Evolutionary conservation across 2,888 invertebrate genomes (phyloP).

Genomic region (Leucozona laternaria): DNA sequence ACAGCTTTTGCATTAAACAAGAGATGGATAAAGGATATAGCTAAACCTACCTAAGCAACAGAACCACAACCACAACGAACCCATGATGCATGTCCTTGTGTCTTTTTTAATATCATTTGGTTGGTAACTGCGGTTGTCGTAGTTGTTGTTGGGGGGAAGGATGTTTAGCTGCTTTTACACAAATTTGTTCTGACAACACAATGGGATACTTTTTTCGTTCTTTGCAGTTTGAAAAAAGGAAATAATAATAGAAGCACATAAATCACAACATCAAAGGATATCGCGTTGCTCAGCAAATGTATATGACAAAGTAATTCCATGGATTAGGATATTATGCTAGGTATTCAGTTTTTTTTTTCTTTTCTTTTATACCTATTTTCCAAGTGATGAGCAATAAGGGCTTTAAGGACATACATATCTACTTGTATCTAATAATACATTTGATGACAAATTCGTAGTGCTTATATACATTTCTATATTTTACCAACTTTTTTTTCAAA

Average conservation of each 20-base stretch:
- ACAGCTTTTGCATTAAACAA: slow-evolving; percentile 40
- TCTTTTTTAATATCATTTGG: slow-evolving; percentile 48
- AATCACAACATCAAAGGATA: slow-evolving; percentile 73
- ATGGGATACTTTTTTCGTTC: slow-evolving; percentile 39
- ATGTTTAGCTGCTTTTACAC: slow-evolving; percentile 35
- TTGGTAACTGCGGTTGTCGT: not conserved
- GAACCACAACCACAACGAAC: not conserved
- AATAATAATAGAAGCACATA: slow-evolving; percentile 55
- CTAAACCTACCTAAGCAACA: not conserved
- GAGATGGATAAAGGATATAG: slow-evolving; percentile 1
- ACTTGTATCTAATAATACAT: not conserved
- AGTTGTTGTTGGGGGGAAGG: not conserved
- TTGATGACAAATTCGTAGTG: not conserved
- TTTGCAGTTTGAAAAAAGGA: not conserved
- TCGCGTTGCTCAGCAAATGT: slow-evolving; percentile 64
- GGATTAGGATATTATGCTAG: slow-evolving; percentile 44
- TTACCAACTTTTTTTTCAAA: not conserved
- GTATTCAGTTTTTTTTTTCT: slow-evolving; percentile 7
- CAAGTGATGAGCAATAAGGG: slow-evolving; percentile 29
- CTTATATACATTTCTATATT: not conserved
- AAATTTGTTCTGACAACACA: slow-evolving; percentile 60
- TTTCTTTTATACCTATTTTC: not conserved
- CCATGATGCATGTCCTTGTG: slow-evolving; percentile 41
- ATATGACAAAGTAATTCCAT: slow-evolving; percentile 65
- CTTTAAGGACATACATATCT: not conserved